phyloP scores from a whole-genome alignment of 1,140 invertebrate genomes.

The Brachionus calyciflorus region DNA sequence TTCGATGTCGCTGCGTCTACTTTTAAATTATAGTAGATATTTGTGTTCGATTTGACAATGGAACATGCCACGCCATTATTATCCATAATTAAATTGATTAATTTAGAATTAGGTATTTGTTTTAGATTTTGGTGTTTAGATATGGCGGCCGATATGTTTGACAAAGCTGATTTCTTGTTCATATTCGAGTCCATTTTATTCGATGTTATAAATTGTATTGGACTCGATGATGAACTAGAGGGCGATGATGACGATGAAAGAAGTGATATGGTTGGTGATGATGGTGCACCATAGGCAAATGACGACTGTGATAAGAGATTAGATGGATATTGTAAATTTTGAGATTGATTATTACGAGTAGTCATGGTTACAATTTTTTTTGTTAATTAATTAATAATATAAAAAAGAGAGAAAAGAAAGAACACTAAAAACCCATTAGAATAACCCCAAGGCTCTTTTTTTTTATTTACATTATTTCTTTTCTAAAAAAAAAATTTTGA shows the following conservation, averaged over 20 bases:
- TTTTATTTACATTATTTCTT: too few species aligned
- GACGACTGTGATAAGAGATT: slow-evolving; percentile 3
- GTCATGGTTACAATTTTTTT: too few species aligned
- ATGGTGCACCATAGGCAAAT: slow-evolving; percentile 22
- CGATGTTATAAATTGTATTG: background rate
- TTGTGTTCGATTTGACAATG: slow-evolving; percentile 22
- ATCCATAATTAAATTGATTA: slow-evolving; percentile 25
- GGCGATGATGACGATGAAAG: background rate
- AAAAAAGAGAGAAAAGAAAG: too few species aligned
- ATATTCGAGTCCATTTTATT: background rate
- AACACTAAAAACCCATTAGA: too few species aligned
- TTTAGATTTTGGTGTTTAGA: slow-evolving; percentile 21
- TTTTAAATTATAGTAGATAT: slow-evolving; percentile 45
- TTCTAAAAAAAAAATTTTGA: too few species aligned
- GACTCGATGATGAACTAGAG: slow-evolving; percentile 3
- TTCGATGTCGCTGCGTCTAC: background rate
- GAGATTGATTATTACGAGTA: slow-evolving; percentile 3
- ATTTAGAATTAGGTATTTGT: background rate
- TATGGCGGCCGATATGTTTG: slow-evolving; percentile 10
- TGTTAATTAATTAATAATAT: too few species aligned
- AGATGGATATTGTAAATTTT: background rate
- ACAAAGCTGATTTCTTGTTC: slow-evolving; percentile 30
- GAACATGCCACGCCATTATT: slow-evolving; percentile 36
- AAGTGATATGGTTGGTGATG: slow-evolving; percentile 22
- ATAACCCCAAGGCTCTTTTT: too few species aligned